phyloP scores from a whole-genome alignment of 2,888 invertebrate genomes.

The Geophilus truncorum region DNA sequence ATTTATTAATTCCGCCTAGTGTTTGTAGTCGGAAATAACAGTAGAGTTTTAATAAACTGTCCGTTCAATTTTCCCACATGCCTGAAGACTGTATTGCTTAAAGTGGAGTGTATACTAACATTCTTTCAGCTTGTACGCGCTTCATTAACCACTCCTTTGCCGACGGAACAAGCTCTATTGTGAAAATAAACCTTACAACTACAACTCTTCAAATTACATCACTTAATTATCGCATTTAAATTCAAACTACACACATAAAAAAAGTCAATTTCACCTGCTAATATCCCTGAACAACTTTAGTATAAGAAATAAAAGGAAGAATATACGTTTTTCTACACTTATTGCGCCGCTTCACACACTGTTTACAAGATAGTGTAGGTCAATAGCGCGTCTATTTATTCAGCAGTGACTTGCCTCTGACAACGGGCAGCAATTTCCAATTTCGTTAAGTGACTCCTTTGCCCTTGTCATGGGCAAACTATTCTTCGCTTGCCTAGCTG shows the following conservation, averaged over 20 bases:
- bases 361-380: neutral
- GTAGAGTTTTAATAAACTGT: too few species aligned
- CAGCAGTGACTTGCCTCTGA: neutral
- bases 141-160: too few species aligned
- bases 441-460: neutral
- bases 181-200: too few species aligned
- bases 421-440: slow-evolving; percentile 1
- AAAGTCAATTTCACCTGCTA: too few species aligned
- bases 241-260: neutral
- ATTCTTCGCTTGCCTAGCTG: neutral
- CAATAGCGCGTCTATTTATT: neutral
- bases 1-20: too few species aligned
- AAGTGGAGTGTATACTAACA: too few species aligned
- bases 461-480: neutral
- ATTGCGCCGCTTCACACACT: neutral
- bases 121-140: too few species aligned
- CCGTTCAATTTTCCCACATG: too few species aligned
- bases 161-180: too few species aligned
- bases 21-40: too few species aligned
- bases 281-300: neutral
- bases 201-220: neutral
- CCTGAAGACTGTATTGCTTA: too few species aligned
- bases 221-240: neutral
- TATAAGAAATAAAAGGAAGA: neutral
- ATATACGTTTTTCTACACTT: neutral